phyloP scores from a whole-genome alignment of 2,797 vertebrate species.

The Falco novaeseelandiae region DNA sequence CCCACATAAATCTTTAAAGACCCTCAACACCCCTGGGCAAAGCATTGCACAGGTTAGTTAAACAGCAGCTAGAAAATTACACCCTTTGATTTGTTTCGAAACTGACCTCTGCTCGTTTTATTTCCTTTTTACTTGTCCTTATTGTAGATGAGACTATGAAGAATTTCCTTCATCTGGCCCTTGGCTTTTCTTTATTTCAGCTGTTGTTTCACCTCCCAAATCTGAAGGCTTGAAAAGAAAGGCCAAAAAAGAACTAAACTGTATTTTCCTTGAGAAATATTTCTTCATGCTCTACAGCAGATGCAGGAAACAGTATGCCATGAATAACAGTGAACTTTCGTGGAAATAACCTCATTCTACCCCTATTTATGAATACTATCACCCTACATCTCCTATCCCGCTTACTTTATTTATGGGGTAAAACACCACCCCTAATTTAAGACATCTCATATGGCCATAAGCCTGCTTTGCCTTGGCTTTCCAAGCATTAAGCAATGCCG shows the following conservation, averaged over 20 bases:
- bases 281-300: neutral
- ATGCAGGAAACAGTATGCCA: no score
- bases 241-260: neutral
- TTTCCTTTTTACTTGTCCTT: neutral
- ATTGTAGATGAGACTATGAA: rapidly evolving
- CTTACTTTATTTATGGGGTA: neutral
- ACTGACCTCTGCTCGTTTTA: neutral
- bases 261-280: neutral
- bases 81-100: neutral
- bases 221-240: neutral
- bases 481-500: neutral
- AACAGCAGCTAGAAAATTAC: neutral
- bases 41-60: neutral
- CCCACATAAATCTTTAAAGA: neutral
- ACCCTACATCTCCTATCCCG: neutral
- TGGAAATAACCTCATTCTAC: neutral
- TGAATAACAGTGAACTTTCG: neutral
- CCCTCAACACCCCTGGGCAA: neutral
- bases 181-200: neutral
- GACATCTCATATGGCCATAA: neutral
- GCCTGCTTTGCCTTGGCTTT: neutral
- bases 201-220: neutral
- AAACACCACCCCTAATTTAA: neutral
- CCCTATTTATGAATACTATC: neutral
- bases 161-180: neutral